A percentile compares a stretch with the other conserved stretches of the same genome.
Evolutionary conservation across 2,888 invertebrate genomes (phyloP).

Genomic region (Stenoptilia bipunctidactyla): DNA sequence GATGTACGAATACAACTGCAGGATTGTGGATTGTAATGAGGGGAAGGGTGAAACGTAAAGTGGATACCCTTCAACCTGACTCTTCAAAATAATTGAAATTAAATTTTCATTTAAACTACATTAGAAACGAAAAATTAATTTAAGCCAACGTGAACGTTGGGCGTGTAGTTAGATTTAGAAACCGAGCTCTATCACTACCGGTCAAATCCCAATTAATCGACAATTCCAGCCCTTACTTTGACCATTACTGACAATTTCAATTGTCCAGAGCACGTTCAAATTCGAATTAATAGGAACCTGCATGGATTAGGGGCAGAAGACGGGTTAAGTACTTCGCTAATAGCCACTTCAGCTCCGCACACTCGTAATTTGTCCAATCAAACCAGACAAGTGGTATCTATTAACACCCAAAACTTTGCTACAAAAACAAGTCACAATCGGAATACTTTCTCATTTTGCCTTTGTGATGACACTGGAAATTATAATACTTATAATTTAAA

Average conservation of each 20-base stretch:
- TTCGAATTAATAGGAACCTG: slow-evolving; percentile 45
- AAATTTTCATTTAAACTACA: slow-evolving; percentile 36
- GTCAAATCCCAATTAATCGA: slow-evolving; percentile 14
- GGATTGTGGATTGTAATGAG: slow-evolving; percentile 62
- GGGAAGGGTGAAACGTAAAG: slow-evolving; percentile 61
- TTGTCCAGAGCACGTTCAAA: slow-evolving; percentile 45
- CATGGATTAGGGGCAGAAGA: slow-evolving; percentile 39
- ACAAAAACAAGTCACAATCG: slow-evolving; percentile 12
- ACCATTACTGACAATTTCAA: slow-evolving; percentile 40
- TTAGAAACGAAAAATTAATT: too few species aligned
- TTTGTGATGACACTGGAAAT: slow-evolving; percentile 35
- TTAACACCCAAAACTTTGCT: slow-evolving; percentile 10
- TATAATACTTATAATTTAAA: slow-evolving; percentile 43
- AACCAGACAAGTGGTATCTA: slow-evolving; percentile 19
- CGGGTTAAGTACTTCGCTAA: slow-evolving; percentile 40
- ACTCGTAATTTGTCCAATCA: slow-evolving; percentile 33
- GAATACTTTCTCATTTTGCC: slow-evolving; percentile 34
- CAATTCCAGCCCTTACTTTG: slow-evolving; percentile 31
- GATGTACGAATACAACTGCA: slow-evolving; percentile 46
- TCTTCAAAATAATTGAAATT: slow-evolving; percentile 69
- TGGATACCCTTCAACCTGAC: slow-evolving; percentile 53
- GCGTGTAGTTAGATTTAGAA: neutral
- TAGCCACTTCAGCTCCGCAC: slow-evolving; percentile 35
- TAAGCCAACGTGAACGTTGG: too few species aligned
- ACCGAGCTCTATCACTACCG: neutral